Evolutionary conservation across 2,888 invertebrate species (phyloP).

Genomic region (Dasysyrphus albostriatus): DNA sequence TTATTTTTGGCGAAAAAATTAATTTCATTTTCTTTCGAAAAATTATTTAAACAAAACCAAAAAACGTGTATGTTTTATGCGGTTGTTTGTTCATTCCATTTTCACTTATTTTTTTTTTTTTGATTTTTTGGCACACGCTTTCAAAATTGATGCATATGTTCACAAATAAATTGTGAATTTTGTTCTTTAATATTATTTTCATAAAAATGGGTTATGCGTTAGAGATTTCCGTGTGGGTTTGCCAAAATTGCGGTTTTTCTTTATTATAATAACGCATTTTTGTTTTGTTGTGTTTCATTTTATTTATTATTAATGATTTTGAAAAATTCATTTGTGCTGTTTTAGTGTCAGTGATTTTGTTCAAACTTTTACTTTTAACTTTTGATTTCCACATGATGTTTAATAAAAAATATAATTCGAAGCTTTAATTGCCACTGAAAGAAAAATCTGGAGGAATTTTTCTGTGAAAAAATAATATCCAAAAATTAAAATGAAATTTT

Average conservation of each 20-base stretch:
- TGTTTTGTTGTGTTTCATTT: neutral
- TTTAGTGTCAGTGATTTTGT: neutral
- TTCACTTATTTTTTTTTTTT: constrained; percentile 35
- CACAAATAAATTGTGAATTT: constrained; percentile 33
- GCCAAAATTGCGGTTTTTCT: constrained; percentile 54
- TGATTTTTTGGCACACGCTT: constrained; percentile 60
- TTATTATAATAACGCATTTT: constrained; percentile 43
- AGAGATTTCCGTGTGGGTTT: constrained; percentile 64
- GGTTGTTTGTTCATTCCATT: constrained; percentile 11
- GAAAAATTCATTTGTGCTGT: neutral
- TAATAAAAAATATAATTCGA: no score
- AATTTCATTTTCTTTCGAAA: constrained; percentile 50
- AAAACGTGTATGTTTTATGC: constrained; percentile 10
- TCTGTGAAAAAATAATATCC: no score
- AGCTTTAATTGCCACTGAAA: no score
- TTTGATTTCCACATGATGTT: no score
- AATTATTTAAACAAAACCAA: constrained; percentile 21
- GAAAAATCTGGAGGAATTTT: no score
- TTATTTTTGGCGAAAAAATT: constrained; percentile 13
- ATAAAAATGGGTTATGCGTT: constrained; percentile 55
- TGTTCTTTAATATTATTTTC: neutral
- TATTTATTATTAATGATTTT: constrained; percentile 6
- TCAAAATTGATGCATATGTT: constrained; percentile 45
- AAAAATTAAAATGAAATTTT: no score
- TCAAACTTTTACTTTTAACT: neutral